phyloP scores from a whole-genome alignment of 2,113 vertebrate genomes.

The Amblyopsis rosae region DNA sequence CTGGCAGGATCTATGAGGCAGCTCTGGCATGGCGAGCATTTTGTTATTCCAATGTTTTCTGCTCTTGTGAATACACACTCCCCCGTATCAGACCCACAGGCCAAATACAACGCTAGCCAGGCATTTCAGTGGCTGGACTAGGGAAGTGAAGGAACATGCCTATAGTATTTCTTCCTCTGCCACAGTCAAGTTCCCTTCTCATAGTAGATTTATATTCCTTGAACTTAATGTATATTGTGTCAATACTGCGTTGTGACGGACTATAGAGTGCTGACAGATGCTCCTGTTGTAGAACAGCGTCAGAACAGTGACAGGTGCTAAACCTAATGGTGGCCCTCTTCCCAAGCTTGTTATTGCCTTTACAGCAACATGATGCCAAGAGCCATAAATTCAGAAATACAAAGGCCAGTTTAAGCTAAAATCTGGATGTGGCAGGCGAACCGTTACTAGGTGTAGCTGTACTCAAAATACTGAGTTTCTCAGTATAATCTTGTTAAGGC shows the following conservation, averaged over 20 bases:
- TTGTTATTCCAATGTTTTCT: conserved; percentile 65
- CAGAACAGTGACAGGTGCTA: neutral
- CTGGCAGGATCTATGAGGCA: conserved; percentile 61
- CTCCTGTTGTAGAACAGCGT: neutral
- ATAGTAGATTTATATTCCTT: conserved; percentile 19
- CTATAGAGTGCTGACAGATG: no score
- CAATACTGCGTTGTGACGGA: neutral
- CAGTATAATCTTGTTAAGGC: neutral
- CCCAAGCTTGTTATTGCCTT: neutral
- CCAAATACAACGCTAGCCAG: conserved; percentile 44
- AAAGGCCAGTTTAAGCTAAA: conserved; percentile 2
- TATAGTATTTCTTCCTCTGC: conserved; percentile 46
- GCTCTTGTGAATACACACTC: conserved; percentile 51
- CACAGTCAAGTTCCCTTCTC: conserved; percentile 23
- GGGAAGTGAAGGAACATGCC: conserved; percentile 32
- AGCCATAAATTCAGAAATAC: neutral
- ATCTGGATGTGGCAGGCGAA: neutral
- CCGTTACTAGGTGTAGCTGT: neutral
- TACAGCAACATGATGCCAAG: neutral
- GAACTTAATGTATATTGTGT: neutral
- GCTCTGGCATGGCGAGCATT: conserved; percentile 62
- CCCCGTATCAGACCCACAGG: conserved; percentile 47
- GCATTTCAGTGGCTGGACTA: conserved; percentile 44
- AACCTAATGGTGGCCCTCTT: conserved; percentile 7
- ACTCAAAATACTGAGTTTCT: neutral